Base-by-base conservation (phyloP, 2,888 invertebrate species). In the Fragum whitleyi region DNA sequence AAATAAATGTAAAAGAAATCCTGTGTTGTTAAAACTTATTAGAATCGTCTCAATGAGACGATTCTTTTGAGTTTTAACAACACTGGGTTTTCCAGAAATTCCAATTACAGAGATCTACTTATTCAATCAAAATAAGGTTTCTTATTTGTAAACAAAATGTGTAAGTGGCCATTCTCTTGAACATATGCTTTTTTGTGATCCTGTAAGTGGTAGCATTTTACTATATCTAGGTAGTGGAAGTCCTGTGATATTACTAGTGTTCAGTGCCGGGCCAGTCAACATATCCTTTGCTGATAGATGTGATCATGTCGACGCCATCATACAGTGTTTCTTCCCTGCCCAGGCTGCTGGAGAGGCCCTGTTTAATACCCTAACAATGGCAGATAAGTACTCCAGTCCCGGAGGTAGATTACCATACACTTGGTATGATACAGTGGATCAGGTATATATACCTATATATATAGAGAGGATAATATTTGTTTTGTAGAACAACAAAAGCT, bases 191-290 rank as follows among this genome's bases (percentile, higher is more conserved):
- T n/a, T n/a, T n/a, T n/a, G n/a, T n/a, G n/a, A n/a, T n/a, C n/a
- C n/a, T n/a, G n/a, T n/a, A n/a, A n/a, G n/a, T n/a, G n/a, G n/a
- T n/a, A n/a, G n/a, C n/a, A n/a, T n/a, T n/a, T n/a, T n/a, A n/a
- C n/a, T n/a, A n/a, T n/a, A n/a, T 28, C 1, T 70, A 85, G 85
- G 74, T 32, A 21, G 36, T n/a, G 81, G 79, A 19, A 72, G 53
- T 29, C 81, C 87, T 3, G 70, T 91, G 0, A 62, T 92, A 0
- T 70, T 93, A 28, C 81, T 93, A 28, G 73, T 93, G 70, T 90
- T 93, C 76, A 90, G 86, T 75, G 93, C 90, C 32, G 92, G 92
- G 11, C 93, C 93, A 2, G 84, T 93, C 23, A 92, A 93, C 77
- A 86, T 93, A 26, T 84, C 88, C 5, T 90, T 89, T 86, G 91